Evolutionary conservation across 2,797 vertebrate genomes (phyloP), one percentile per base, ranked within the genome.

Genomic region (Lemur catta): DNA sequence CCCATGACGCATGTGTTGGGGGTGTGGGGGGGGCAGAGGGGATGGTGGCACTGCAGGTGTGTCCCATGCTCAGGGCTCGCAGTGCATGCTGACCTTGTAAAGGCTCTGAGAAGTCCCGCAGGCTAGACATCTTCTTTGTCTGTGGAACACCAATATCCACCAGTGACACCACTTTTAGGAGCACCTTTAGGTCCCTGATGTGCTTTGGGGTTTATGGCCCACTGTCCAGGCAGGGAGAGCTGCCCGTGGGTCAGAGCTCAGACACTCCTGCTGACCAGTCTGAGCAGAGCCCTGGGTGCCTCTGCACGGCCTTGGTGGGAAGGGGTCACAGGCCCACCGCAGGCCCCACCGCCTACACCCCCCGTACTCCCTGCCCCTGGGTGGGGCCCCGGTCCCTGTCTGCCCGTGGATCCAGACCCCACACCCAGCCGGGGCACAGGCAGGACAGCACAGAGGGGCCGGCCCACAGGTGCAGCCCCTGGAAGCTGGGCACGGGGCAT

Each of bases 361-460:
- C 38, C 48, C 35, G 17, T 33, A 48, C 30, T 50, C 74, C 46
- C 20, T n/a, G 55, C 43, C 55, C 41, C 28, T 91, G 38, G 17
- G 4, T 59, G 72, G 57, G 50, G 11, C 35, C 43, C 10, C 18
- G 52, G 6, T 18, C 48, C 26, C 67, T 17, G n/a, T 33, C 38
- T 10, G 22, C 50, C 10, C 24, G 20, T 15, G 43, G 61, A 46
- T 17, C 22, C 50, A 50, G 38, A 4, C 20, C 30, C 35, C 13
- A 18, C 2, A 2, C 48, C n/a, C 5, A 15, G 38, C 24, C 38
- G 1, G 22, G 67, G 6, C 35, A 0, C 5, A 28, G 57, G 30
- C 52, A 3, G 52, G 43, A 4, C 50, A 4, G 3, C 17, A 18
- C 2, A 22, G 55, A 52, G 22, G 13, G 14, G 30, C 10, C 0